Base-by-base conservation (phyloP, 2,888 invertebrate species). In the Neelides folsomi region DNA sequence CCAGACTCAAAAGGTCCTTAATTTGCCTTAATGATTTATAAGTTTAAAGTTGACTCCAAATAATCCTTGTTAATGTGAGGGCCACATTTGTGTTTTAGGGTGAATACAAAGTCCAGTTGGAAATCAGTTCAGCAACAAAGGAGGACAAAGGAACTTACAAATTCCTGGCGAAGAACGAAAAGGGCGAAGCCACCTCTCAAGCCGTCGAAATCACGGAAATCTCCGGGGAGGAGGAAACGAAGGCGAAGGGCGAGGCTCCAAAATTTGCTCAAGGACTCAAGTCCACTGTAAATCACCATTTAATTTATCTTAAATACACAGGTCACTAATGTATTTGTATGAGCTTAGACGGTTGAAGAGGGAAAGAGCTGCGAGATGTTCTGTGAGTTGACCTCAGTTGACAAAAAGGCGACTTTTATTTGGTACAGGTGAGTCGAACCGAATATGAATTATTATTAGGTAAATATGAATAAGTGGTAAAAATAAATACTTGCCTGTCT, bases 111-210 rank as follows among this genome's bases (percentile, higher is more conserved):
- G 81, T 90, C 15, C 86, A 88, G 75, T 76, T 93, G 66, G 90
- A 92, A 76, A 90, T 93, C 64, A 81, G 83, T 60, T 83, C 86
- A 67, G 81, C 87, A 27, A 79, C 81, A 58, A 79, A 81, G 68
- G 73, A 73, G 16, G 92, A 93, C 70, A 88, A 86, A 71, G 92
- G 92, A 61, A 77, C 82, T 53, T 92, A 93, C 71, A 90, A 89
- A 72, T 74, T 92, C 64, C 79, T 90, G 6, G 90, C 90, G 19
- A 87, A 84, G 69, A 92, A 92, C 70, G 89, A 89, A 66, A 90
- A 92, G 71, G 92, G 92, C 59, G 88, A 90, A 71, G 89, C 88
- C 12, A 81, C 82, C 12, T 92, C 92, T 20, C 88, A 89, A 71
- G 77, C 81, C 53, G 89, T 92, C 3, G 85, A 88, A 70, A 81